phyloP scores from a whole-genome alignment of 2,797 vertebrate species.

The Catamblyrhynchus diadema region DNA sequence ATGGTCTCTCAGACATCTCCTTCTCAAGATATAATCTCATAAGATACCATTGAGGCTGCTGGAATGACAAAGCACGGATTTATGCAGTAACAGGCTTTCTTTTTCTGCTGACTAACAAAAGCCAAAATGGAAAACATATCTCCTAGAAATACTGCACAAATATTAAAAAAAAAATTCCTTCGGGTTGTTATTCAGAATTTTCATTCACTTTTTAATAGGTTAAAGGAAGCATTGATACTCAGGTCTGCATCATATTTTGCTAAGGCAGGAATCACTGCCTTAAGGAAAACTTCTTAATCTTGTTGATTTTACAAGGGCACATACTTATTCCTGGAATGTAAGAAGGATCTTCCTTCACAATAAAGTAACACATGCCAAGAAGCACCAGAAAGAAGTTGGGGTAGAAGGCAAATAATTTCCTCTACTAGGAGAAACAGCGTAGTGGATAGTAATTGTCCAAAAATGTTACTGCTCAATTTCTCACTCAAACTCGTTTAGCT shows the following conservation, averaged over 20 bases:
- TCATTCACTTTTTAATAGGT: not conserved
- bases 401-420: not conserved
- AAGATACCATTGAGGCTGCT: not conserved
- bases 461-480: slow-evolving; percentile 15
- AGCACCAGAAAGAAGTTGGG: not conserved
- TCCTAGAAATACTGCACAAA: not conserved
- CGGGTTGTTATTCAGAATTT: not conserved
- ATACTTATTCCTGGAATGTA: not conserved
- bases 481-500: slow-evolving; percentile 16
- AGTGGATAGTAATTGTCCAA: not conserved
- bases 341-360: not conserved
- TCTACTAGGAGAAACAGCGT: not conserved
- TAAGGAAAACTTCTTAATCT: slow-evolving; percentile 15
- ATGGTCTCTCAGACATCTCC: not conserved
- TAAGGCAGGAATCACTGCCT: not conserved
- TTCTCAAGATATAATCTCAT: not conserved
- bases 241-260: not conserved
- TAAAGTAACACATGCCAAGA: not conserved
- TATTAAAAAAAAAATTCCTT: not conserved
- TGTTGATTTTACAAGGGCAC: slow-evolving; percentile 10
- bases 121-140: not conserved
- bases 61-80: not conserved
- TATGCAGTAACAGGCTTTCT: not conserved
- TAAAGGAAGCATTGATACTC: not conserved
- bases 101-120: not conserved